Percentiles rank a stretch among this genome's conserved stretches.
Conservation (phyloP, 2,888 invertebrate genomes). For the Meteorus cinctellus region DNA sequence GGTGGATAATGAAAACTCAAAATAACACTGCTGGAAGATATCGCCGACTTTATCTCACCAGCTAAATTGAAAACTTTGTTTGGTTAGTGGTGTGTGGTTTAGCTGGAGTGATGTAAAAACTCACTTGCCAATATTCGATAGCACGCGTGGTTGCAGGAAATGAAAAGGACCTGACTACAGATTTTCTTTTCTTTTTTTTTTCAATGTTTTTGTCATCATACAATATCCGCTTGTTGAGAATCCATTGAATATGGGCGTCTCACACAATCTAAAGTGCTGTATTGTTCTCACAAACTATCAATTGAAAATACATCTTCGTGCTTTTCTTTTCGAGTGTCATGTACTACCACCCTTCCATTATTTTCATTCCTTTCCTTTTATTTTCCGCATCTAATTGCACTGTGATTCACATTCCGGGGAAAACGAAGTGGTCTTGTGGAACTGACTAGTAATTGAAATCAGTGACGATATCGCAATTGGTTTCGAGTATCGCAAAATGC, state of each 20-base stretch:
- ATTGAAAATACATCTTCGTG: slow-evolving; percentile 45
- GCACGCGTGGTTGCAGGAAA: not conserved
- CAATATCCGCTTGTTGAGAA: not conserved
- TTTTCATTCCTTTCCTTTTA: not conserved
- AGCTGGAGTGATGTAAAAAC: slow-evolving; percentile 14
- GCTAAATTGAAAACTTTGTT: slow-evolving; percentile 34
- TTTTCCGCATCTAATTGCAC: not conserved
- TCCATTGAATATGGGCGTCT: not conserved
- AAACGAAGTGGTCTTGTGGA: too few relatives aligned
- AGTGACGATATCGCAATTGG: too few relatives aligned
- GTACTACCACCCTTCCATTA: not conserved
- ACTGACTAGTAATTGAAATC: too few relatives aligned
- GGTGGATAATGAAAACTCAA: not conserved
- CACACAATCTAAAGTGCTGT: slow-evolving; percentile 39
- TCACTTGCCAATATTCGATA: slow-evolving; percentile 33
- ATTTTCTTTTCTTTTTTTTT: not conserved
- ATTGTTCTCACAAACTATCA: slow-evolving; percentile 53
- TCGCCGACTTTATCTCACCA: not conserved
- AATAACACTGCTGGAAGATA: not conserved
- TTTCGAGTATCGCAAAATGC: too few relatives aligned
- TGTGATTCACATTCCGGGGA: too few relatives aligned
- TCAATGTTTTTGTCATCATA: not conserved
- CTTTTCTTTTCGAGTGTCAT: slow-evolving; percentile 19
- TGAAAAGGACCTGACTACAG: slow-evolving; percentile 14
- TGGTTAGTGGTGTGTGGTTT: slow-evolving; percentile 30